Conservation (phyloP, 2,113 vertebrate species). For the Cavia aperea region DNA sequence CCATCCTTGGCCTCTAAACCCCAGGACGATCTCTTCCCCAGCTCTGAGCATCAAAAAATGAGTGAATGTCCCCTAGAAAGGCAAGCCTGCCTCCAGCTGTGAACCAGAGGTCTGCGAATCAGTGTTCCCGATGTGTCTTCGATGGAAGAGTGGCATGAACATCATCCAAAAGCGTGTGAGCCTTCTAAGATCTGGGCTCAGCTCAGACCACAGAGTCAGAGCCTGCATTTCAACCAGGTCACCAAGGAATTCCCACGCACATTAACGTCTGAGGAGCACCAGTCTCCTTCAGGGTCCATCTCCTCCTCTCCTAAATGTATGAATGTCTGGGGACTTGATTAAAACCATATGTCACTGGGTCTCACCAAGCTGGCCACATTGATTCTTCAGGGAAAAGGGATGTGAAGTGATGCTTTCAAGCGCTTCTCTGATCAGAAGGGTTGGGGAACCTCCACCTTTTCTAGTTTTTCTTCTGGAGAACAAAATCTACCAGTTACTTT, state of each 20-base stretch:
- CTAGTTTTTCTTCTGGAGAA: not conserved
- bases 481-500: not conserved
- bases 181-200: not conserved
- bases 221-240: not conserved
- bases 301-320: not conserved
- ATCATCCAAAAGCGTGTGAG: not conserved
- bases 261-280: not conserved
- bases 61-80: too few relatives aligned
- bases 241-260: not conserved
- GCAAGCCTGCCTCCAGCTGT: not conserved
- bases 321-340: not conserved
- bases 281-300: rapidly evolving
- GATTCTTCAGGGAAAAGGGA: not conserved
- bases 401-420: not conserved
- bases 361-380: not conserved
- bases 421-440: not conserved
- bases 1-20: not conserved
- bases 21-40: rapidly evolving
- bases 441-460: not conserved
- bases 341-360: not conserved
- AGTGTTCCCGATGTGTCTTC: not conserved
- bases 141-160: not conserved
- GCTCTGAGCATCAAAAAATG: not conserved
- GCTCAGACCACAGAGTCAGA: not conserved
- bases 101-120: not conserved